Percentiles rank a stretch among this genome's conserved stretches.
Evolutionary conservation across 2,113 vertebrate species (phyloP).

Genomic region (cat (Felis catus)): F.catus_Fca126_mat1.0 CM031420.1:20333001-20333500

Average conservation of each 20-base stretch:
- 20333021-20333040: no score
- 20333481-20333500: neutral
- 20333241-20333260: neutral
- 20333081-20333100: neutral
- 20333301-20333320: neutral
- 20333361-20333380: neutral
- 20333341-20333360: neutral
- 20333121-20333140: neutral
- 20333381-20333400: neutral
- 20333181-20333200: neutral
- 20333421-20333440: neutral
- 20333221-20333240: neutral
- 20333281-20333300: neutral
- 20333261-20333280: neutral
- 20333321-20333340: neutral
- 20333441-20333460: neutral
- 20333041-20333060: no score
- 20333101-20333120: neutral
- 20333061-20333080: neutral
- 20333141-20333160: neutral
- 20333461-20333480: neutral
- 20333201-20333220: neutral
- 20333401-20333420: neutral
- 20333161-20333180: neutral
- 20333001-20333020: no score